phyloP scores from a whole-genome alignment of 2,113 vertebrate species.

The Larimichthys polyactis region DNA sequence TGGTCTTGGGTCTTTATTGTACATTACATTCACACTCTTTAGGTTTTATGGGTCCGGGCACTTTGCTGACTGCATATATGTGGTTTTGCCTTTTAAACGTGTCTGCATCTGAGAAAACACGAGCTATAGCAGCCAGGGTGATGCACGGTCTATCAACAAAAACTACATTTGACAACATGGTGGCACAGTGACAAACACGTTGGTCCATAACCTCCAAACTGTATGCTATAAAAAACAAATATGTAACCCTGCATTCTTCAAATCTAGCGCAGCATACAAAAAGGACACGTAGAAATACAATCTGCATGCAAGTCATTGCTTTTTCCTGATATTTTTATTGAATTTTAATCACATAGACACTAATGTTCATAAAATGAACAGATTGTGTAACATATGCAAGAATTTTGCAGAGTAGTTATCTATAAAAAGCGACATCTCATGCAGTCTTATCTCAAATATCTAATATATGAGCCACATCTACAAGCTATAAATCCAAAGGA shows the following conservation, averaged over 20 bases:
- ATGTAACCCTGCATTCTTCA: conserved; percentile 6
- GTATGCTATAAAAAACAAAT: background rate
- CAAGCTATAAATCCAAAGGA: no score
- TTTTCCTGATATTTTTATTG: background rate
- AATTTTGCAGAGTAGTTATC: no score
- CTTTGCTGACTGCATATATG: background rate
- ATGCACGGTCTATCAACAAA: background rate
- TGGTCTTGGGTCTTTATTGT: conserved; percentile 7
- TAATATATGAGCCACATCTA: no score
- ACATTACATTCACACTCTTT: background rate
- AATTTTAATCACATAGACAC: no score
- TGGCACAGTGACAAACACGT: background rate
- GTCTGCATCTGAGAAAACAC: background rate
- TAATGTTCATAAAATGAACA: no score
- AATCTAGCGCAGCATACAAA: background rate
- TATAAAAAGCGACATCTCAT: no score
- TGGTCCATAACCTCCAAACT: background rate
- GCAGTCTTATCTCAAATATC: no score
- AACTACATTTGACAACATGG: background rate
- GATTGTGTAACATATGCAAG: no score
- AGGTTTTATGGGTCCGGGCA: background rate
- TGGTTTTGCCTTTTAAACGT: background rate
- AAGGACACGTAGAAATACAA: background rate
- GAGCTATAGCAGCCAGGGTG: background rate
- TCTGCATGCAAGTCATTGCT: background rate